Percentiles rank a stretch among this genome's conserved stretches.
These are phyloP conservation scores for Hiodon alosoides DNA, from an alignment of 2,113 vertebrate species.

Conservation along the genomic window DNA sequence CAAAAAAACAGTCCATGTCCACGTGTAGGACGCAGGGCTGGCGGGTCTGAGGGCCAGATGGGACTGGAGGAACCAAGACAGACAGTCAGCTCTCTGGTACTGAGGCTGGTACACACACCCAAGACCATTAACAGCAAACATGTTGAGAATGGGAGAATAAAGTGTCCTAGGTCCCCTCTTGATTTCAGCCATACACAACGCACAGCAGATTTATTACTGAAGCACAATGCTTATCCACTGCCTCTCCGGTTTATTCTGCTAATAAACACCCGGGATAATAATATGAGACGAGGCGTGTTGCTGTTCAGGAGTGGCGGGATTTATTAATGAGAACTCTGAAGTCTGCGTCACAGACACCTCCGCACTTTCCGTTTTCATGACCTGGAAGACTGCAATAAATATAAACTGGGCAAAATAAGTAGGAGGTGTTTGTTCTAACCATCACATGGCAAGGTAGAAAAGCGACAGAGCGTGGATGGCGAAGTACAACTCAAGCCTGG, in stretches of 20 bases:
- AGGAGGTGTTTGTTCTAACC: no score
- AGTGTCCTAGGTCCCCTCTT: neutral
- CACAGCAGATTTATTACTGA: neutral
- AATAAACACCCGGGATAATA: neutral
- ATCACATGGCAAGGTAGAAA: no score
- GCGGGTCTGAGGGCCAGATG: slow-evolving; percentile 47
- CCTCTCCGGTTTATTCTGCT: neutral
- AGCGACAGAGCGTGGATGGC: no score
- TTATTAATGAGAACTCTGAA: neutral
- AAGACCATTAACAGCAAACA: neutral
- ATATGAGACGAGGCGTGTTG: neutral
- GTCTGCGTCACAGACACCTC: neutral
- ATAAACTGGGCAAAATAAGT: no score
- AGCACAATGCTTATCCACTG: neutral
- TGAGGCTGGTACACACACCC: neutral
- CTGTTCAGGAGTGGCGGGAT: neutral
- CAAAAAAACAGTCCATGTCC: slow-evolving; percentile 99
- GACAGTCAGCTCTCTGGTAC: slow-evolving; percentile 18
- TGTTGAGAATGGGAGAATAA: no score
- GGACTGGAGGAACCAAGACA: slow-evolving; percentile 31
- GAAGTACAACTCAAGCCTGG: no score
- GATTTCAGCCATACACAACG: neutral
- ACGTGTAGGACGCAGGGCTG: slow-evolving; percentile 91
- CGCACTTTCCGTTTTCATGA: neutral
- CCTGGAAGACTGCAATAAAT: no score